Evolutionary conservation across 2,888 invertebrate species (phyloP).

Genomic region (Crematogaster levior): DNA sequence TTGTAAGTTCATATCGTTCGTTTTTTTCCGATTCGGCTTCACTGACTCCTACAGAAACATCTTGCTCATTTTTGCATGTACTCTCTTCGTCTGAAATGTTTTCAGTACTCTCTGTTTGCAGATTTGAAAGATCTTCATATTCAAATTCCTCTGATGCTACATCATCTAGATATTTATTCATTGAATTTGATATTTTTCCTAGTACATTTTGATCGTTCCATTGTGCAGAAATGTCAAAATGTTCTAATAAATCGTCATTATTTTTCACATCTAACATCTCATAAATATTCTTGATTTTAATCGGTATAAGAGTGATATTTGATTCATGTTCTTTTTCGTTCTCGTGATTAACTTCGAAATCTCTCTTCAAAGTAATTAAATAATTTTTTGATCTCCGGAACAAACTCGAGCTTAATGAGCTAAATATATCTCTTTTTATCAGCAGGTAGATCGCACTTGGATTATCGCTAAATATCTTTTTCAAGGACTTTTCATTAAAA

Average conservation of each 20-base stretch:
- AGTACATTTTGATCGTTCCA: not conserved
- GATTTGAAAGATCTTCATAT: slow-evolving; percentile 9
- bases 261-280: not conserved
- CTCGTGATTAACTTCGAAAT: not conserved
- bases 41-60: not conserved
- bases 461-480: not conserved
- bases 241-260: not conserved
- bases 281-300: not conserved
- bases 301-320: not conserved
- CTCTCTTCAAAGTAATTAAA: not conserved
- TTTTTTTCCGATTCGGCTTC: not conserved
- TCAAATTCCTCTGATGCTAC: slow-evolving; percentile 2
- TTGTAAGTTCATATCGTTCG: slow-evolving; percentile 14
- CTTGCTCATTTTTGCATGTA: not conserved
- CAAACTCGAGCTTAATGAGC: not conserved
- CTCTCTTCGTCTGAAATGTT: not conserved
- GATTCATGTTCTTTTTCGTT: not conserved
- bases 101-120: not conserved
- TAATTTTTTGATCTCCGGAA: not conserved
- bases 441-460: not conserved
- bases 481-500: not conserved
- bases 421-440: not conserved
- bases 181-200: not conserved
- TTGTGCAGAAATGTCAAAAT: not conserved
- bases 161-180: not conserved